Evolutionary conservation across 2,113 vertebrate genomes (phyloP).

Genomic region (Gulo gulo): DNA sequence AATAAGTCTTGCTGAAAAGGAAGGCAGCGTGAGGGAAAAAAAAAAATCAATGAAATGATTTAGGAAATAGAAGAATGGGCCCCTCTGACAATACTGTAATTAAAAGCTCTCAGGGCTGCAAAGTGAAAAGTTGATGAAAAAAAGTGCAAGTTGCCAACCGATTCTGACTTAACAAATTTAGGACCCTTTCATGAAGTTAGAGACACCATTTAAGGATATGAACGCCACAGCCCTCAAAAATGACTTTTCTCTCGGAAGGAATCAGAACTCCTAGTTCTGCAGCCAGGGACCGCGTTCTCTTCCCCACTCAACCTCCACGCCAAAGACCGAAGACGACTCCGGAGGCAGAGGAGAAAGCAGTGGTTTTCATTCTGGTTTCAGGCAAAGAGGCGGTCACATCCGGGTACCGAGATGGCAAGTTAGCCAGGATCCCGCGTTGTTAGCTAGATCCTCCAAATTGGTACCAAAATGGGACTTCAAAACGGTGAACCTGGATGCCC

Average conservation of each 20-base stretch:
- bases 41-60: constrained; percentile 60
- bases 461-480: neutral
- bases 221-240: neutral
- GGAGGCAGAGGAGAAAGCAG: neutral
- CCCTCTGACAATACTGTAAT: constrained; percentile 37
- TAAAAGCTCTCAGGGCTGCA: constrained; percentile 53
- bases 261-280: neutral
- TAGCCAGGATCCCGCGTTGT: neutral
- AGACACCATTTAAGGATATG: neutral
- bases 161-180: neutral
- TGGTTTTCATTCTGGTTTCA: neutral
- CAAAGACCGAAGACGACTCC: neutral
- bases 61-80: constrained; percentile 23
- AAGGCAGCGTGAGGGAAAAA: neutral
- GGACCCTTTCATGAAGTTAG: neutral
- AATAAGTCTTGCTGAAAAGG: constrained; percentile 22
- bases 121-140: neutral
- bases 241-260: neutral
- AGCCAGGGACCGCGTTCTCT: neutral
- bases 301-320: neutral
- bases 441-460: neutral
- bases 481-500: neutral
- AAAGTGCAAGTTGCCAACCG: neutral
- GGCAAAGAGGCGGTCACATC: neutral
- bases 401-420: neutral